Conservation (phyloP, 2,113 vertebrate species). For the Protobothrops flavoviridis region DNA sequence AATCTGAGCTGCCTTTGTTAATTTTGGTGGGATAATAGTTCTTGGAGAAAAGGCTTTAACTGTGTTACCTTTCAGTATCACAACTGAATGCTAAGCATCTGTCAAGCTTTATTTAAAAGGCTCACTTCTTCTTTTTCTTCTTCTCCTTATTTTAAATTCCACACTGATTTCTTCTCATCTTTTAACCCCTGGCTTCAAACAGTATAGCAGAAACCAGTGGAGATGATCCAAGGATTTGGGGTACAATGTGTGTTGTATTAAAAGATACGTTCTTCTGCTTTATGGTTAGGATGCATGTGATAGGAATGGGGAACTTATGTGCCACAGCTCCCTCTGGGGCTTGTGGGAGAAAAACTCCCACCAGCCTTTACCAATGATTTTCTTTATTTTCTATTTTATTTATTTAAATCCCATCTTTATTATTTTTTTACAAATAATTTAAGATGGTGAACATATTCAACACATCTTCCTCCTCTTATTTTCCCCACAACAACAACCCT, state of each 20-base stretch:
- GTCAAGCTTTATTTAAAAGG: background rate
- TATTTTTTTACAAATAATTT: background rate
- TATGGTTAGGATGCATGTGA: background rate
- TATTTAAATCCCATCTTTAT: background rate
- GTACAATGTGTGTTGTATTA: background rate
- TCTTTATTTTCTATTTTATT: background rate
- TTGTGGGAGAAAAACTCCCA: background rate
- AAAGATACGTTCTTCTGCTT: background rate
- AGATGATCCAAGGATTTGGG: background rate
- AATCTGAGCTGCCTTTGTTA: conserved; percentile 40
- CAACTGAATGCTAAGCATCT: conserved; percentile 35
- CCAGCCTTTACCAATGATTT: background rate
- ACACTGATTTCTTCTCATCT: background rate
- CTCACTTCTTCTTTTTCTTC: too few species aligned
- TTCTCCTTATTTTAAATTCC: background rate
- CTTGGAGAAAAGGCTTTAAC: conserved; percentile 23
- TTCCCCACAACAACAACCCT: background rate
- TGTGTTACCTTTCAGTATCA: background rate
- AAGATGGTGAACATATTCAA: background rate
- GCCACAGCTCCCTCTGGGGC: background rate
- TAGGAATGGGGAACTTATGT: background rate
- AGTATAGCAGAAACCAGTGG: background rate
- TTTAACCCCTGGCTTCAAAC: background rate
- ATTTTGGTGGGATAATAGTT: conserved; percentile 8
- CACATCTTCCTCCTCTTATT: background rate